phyloP scores from a whole-genome alignment of 2,113 vertebrate species.

The Archocentrus centrarchus region DNA sequence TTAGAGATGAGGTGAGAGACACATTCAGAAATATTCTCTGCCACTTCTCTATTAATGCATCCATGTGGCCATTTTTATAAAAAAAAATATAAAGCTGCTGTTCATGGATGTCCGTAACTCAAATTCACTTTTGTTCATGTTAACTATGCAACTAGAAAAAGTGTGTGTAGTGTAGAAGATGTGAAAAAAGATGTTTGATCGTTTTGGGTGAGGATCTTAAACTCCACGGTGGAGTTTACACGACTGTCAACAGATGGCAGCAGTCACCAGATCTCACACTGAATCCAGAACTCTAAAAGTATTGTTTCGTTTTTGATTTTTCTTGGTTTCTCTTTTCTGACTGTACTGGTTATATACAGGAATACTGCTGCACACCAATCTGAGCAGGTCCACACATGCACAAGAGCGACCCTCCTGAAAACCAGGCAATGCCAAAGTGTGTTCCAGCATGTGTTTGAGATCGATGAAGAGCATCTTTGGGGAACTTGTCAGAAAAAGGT shows the following conservation, averaged over 20 bases:
- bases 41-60: no score
- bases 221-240: background rate
- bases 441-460: background rate
- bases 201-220: constrained; percentile 7
- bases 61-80: background rate
- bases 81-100: background rate
- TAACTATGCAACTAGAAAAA: background rate
- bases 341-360: background rate
- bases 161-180: background rate
- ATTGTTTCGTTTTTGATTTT: background rate
- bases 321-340: background rate
- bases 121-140: background rate
- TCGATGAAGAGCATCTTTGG: background rate
- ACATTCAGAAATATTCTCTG: background rate
- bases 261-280: constrained; percentile 15
- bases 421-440: constrained; percentile 18
- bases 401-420: constrained; percentile 15
- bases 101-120: background rate
- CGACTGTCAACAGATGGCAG: constrained; percentile 67
- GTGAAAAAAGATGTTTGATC: background rate
- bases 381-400: background rate
- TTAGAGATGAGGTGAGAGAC: background rate
- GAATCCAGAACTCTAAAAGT: background rate
- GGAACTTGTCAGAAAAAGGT: background rate
- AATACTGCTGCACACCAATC: background rate